These are phyloP conservation scores for Aptenodytes patagonicus DNA, from an alignment of 2,113 vertebrate species.

Conservation along the genomic window DNA sequence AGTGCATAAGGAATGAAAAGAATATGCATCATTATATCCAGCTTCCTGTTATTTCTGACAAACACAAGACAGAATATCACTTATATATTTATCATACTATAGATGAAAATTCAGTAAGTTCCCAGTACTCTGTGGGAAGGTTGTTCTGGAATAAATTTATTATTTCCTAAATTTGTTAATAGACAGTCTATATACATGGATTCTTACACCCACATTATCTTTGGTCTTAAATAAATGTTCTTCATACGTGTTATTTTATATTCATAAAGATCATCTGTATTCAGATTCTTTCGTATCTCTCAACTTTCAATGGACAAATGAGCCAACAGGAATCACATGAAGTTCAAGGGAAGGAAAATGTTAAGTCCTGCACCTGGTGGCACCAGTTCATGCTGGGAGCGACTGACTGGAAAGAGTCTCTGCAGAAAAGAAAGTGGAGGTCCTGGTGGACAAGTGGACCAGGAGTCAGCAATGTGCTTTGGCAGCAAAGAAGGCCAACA, in stretches of 20 bases:
- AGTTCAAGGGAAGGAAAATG: not conserved
- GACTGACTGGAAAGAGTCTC: not conserved
- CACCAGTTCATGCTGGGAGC: not conserved
- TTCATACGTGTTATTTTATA: not conserved
- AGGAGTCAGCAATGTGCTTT: not conserved
- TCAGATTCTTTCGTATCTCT: not conserved
- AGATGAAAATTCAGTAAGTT: not conserved
- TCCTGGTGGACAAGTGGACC: not conserved
- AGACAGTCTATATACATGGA: not conserved
- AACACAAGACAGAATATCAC: not conserved
- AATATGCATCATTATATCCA: not conserved
- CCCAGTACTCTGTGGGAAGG: not conserved
- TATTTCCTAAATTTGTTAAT: not conserved
- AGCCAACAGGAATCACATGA: not conserved
- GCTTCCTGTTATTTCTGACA: not conserved
- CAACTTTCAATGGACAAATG: not conserved
- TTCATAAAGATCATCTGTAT: not conserved
- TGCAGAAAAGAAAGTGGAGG: not conserved
- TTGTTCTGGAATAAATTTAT: not conserved
- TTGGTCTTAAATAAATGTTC: not conserved
- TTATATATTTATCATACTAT: not conserved
- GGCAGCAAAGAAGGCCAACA: not conserved
- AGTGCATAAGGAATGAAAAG: not conserved
- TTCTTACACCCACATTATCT: not conserved
- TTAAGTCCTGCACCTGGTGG: not conserved